Evolutionary conservation across 2,113 vertebrate genomes (phyloP), one percentile per base, ranked within the genome.

Genomic region (Larimichthys polyactis): DNA sequence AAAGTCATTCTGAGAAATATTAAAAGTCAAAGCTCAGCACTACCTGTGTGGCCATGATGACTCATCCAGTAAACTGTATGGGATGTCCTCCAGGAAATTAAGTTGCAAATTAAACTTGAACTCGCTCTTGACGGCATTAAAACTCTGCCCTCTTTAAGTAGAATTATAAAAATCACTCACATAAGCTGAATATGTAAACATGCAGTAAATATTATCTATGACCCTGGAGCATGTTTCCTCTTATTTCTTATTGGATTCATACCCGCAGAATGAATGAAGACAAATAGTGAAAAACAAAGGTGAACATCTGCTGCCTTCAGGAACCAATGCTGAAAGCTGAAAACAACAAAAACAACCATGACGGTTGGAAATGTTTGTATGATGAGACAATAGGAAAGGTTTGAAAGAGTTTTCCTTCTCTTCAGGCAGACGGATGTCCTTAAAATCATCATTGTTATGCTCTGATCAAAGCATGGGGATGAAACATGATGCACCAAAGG

Each of bases 21-120:
- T 70, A 51, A 43, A 65, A 81, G 62, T 40, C 24, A 22, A 32
- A 60, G 62, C 80, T 70, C 48, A 62, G 74, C 67, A 11, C 65
- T 52, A 55, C 52, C 77, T 60, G 58, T 55, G 68, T 44, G 16
- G 57, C 58, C n/a, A 63, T 17, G 68, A 78, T 88, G 87, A 88
- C 81, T 91, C 87, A 91, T 82, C 63, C 71, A 7, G 44, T 48
- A 52, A 17, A 60, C 69, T 70, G 64, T 70, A 81, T 67, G 52
- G 36, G 60, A 75, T 32, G 75, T 62, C 85, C 74, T 83, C 55
- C 58, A 75, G 72, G 55, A 85, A 75, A 84, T 73, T 44, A 79
- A 77, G 76, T 10, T n/a, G 55, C 8, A 40, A 40, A 40, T 40
- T 40, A 40, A 40, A 40, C 36, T 40, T 40, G 36, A 40, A 40